These are phyloP conservation scores for Otocyon megalotis DNA, from an alignment of 2,113 vertebrate genomes.

Conservation along the genomic window DNA sequence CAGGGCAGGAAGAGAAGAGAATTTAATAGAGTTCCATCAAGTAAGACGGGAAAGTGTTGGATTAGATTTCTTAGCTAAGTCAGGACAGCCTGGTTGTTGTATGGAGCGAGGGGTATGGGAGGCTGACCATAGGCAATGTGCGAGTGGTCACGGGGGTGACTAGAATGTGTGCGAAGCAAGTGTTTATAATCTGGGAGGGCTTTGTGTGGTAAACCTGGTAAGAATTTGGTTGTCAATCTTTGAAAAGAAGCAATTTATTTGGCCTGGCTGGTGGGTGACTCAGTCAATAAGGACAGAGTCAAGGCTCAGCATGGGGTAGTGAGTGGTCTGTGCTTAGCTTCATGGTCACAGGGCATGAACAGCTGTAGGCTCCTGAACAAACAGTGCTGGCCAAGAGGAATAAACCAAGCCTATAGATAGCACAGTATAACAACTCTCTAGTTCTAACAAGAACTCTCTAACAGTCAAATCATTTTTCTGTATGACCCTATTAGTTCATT, in stretches of 20 bases:
- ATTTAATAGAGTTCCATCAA: not conserved
- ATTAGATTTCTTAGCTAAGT: not conserved
- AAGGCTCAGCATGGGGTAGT: not conserved
- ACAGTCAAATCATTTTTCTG: not conserved
- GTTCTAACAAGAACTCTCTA: not conserved
- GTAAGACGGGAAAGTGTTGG: not conserved
- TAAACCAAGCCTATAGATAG: not conserved
- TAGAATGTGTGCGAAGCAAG: not conserved
- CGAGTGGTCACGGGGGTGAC: rapidly evolving
- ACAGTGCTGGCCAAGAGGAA: not conserved
- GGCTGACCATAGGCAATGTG: not conserved
- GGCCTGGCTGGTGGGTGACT: constrained; percentile 46
- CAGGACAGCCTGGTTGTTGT: not conserved
- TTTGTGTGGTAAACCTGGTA: not conserved
- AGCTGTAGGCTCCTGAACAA: not conserved
- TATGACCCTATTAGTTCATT: not conserved
- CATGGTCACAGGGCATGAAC: not conserved
- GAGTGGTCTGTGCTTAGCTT: not conserved
- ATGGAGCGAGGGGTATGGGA: no score
- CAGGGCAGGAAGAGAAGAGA: not conserved
- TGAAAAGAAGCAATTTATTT: not conserved
- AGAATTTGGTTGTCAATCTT: not conserved
- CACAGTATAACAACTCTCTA: not conserved
- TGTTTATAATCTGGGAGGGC: not conserved
- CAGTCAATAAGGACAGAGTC: not conserved